Evolutionary conservation across 2,888 invertebrate genomes (phyloP).

Genomic region (Amorpha juglandis): DNA sequence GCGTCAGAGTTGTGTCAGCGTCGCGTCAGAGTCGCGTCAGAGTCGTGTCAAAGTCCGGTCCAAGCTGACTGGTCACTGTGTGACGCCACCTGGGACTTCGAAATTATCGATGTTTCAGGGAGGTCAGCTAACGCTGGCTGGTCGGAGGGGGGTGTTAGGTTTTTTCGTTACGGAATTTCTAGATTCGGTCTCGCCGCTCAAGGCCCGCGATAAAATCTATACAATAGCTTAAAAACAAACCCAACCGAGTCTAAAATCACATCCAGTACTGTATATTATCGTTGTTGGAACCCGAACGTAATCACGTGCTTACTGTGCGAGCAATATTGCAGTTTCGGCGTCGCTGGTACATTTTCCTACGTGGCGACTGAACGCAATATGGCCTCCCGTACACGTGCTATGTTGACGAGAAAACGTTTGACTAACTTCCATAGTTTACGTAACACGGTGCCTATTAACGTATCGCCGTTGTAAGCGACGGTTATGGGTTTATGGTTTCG

Average conservation of each 20-base stretch:
- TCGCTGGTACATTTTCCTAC: slow-evolving; percentile 57
- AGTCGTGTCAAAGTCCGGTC: no score
- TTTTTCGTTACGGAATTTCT: no score
- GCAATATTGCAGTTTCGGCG: slow-evolving; percentile 67
- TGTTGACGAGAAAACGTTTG: slow-evolving; percentile 38
- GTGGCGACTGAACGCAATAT: slow-evolving; percentile 48
- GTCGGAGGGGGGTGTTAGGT: no score
- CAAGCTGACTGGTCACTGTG: no score
- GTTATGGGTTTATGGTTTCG: background rate
- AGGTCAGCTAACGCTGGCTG: no score
- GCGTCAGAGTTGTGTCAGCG: no score
- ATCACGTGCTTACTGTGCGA: slow-evolving; percentile 60
- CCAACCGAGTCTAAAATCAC: background rate
- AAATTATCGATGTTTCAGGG: no score
- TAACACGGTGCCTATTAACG: slow-evolving; percentile 11
- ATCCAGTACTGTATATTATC: slow-evolving; percentile 42
- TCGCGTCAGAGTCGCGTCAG: no score
- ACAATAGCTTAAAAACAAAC: no score
- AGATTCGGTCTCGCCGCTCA: no score
- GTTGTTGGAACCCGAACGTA: slow-evolving; percentile 48
- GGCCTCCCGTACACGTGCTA: slow-evolving; percentile 37
- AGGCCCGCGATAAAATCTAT: no score
- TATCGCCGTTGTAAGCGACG: background rate
- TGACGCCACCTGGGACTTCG: no score
- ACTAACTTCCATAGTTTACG: slow-evolving; percentile 24